phyloP scores from a whole-genome alignment of 2,888 invertebrate species.

The Tiphia femorata region DNA sequence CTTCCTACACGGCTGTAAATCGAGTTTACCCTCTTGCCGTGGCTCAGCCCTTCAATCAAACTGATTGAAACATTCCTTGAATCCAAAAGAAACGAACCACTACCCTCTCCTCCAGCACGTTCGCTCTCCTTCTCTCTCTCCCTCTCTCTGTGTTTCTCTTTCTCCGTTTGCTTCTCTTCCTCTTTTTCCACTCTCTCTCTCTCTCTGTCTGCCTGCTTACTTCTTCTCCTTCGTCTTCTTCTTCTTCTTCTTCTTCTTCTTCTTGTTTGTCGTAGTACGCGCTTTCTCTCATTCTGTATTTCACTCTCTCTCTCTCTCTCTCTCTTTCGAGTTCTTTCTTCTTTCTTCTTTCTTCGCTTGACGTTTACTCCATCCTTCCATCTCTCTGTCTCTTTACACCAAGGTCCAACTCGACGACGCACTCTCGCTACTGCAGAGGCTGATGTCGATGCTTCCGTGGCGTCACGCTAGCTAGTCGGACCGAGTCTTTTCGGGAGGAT shows the following conservation, averaged over 20 bases:
- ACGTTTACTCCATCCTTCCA: constrained; percentile 3
- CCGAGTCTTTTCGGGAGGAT: background rate
- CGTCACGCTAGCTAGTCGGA: constrained; percentile 24
- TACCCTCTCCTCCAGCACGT: constrained; percentile 32
- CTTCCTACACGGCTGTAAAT: constrained; percentile 65
- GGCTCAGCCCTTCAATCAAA: constrained; percentile 69
- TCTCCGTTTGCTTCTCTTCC: constrained; percentile 21
- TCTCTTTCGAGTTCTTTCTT: constrained; percentile 2
- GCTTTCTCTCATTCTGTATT: constrained; percentile 14
- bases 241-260: constrained; percentile 13
- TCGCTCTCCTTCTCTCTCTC: constrained; percentile 20
- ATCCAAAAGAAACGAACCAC: constrained; percentile 69
- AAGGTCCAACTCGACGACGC: constrained; percentile 12
- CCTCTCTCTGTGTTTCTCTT: constrained; percentile 31
- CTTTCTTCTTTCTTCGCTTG: constrained; percentile 11
- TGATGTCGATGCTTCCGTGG: constrained; percentile 39
- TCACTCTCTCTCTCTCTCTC: constrained; percentile 19
- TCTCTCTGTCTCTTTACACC: constrained; percentile 14
- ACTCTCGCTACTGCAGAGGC: constrained; percentile 22
- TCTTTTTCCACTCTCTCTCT: constrained; percentile 11
- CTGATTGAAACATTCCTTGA: constrained; percentile 70
- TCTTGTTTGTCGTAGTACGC: too few species aligned
- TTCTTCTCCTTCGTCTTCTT: background rate
- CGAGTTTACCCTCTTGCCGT: constrained; percentile 70
- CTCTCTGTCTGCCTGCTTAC: constrained; percentile 6